phyloP scores from a whole-genome alignment of 2,113 vertebrate genomes.

The Mormyrus iriodes region DNA sequence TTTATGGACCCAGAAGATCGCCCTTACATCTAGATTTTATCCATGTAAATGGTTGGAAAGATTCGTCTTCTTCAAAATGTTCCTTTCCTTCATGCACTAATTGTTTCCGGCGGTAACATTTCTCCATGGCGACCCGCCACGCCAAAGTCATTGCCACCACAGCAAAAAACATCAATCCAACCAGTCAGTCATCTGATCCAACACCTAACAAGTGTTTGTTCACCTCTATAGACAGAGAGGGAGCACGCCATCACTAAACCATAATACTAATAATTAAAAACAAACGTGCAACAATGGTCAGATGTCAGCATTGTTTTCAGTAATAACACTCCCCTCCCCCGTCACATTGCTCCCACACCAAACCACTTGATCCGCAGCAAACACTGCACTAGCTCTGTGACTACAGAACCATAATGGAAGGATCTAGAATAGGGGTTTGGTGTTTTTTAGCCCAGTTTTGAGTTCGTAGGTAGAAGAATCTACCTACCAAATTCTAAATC shows the following conservation, averaged over 20 bases:
- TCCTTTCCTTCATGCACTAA: not conserved
- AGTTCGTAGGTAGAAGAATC: not conserved
- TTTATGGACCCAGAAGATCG: not conserved
- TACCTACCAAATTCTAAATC: no score
- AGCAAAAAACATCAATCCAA: not conserved
- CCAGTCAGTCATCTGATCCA: not conserved
- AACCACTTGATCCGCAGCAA: not conserved
- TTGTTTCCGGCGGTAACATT: not conserved
- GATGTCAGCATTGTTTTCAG: no score
- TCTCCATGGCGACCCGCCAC: not conserved
- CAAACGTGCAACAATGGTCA: no score
- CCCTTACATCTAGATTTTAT: not conserved
- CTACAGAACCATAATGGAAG: not conserved
- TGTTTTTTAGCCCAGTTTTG: not conserved
- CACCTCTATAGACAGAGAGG: not conserved
- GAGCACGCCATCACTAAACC: not conserved
- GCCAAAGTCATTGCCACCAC: no score
- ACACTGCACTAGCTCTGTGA: not conserved
- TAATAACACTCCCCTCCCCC: not conserved
- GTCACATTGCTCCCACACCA: not conserved
- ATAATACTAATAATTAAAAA: no score
- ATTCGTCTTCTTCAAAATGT: not conserved
- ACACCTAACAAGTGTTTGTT: not conserved
- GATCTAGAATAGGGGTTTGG: not conserved
- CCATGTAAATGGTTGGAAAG: not conserved